Base-by-base conservation (phyloP, 2,797 vertebrate species). In the Scomberomorus guttatus region DNA sequence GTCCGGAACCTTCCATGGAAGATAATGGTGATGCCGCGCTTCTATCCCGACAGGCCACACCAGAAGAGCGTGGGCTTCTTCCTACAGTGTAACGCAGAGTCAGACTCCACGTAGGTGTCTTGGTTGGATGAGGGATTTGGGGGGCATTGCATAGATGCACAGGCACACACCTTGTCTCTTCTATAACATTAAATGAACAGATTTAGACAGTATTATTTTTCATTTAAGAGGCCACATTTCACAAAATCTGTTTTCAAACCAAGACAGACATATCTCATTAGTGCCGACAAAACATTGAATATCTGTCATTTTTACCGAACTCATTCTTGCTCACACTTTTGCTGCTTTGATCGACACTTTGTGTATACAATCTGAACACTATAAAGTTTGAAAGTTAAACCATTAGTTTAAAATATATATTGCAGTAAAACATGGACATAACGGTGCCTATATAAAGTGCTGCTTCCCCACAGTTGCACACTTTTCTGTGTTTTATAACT, bases 11-110 rank as follows among this genome's bases (percentile, higher is more conserved):
- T 99, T 75, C 98, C 98, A 0, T 99, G 98, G 98, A 99, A 99
- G 96, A 99, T 99, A 83, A 99, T 99, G 98, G 98, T 99, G 88
- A 99, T 99, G 98, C 98, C 98, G 0, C 97, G 98, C 37, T 98
- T 99, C 92, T 99, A 99, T 90, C 98, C 98, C 0, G 98, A 99
- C 94, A 96, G 98, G 90, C 98, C 98, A 25, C 97, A 99, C 95
- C 98, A 99, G 93, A 99, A 99, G 94, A 99, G 98, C 0, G 98
- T 99, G 55, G 98, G 98, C 90, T 99, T 99, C 95, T 99, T 99
- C 92, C 96, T 99, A 82, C 98, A 99, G 80, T 99, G 98, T 92
- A 99, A 99, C 80, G 98, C 98, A 69, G 98, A 99, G 90, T 99
- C 98, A 7, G 98, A 99, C 89, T 99, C 98, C 86, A 99, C 98